phyloP scores from a whole-genome alignment of 1,140 invertebrate genomes.

The Meloidogyne floridensis region DNA sequence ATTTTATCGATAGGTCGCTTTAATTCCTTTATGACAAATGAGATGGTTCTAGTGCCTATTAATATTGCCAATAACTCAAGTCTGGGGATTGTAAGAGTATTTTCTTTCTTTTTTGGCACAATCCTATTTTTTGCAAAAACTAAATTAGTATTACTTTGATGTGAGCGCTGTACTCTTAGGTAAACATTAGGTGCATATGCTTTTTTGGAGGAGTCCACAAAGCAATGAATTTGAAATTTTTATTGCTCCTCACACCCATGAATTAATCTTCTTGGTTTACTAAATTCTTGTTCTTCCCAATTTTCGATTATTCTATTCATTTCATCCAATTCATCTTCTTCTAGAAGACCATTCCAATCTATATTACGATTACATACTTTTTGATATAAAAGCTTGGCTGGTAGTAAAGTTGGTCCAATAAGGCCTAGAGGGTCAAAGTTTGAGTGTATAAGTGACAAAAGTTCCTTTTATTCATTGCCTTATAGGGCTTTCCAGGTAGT shows the following conservation, averaged over 20 bases:
- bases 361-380: neutral
- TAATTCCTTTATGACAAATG: neutral
- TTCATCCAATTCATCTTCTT: neutral
- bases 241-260: too few species aligned
- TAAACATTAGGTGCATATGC: neutral
- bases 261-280: neutral
- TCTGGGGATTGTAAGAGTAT: neutral
- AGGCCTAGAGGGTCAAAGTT: neutral
- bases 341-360: neutral
- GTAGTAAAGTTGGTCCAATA: neutral
- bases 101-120: neutral
- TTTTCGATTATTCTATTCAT: neutral
- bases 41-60: neutral
- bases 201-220: neutral
- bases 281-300: neutral
- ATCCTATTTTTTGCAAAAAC: slow-evolving; percentile 17
- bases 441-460: neutral
- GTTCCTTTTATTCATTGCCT: neutral
- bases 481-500: neutral
- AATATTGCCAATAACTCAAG: neutral
- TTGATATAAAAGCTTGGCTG: neutral
- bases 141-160: neutral
- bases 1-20: neutral
- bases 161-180: neutral
- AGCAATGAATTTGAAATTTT: neutral